Evolutionary conservation across 2,797 vertebrate genomes (phyloP).

Genomic region (Thamnophis elegans): DNA sequence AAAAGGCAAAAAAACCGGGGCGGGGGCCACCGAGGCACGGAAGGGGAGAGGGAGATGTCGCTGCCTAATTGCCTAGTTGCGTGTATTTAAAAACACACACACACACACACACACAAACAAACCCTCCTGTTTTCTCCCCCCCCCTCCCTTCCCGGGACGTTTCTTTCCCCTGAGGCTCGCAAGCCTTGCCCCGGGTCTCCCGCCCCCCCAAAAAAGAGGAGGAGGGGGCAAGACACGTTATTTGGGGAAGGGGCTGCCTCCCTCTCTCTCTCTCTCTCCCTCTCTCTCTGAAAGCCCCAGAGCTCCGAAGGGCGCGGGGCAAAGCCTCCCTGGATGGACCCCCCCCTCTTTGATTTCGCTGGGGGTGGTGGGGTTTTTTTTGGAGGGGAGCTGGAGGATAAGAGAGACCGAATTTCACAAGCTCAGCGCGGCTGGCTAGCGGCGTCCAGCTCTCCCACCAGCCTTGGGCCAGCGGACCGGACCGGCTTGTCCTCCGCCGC

Average conservation of each 20-base stretch:
- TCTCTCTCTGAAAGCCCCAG: neutral
- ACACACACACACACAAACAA: neutral
- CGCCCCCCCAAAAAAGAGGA: constrained; percentile 16
- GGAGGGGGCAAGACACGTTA: neutral
- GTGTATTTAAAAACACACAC: neutral
- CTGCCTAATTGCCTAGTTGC: neutral
- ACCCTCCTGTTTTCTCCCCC: too few relatives aligned
- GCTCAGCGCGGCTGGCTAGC: neutral
- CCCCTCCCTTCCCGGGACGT: neutral
- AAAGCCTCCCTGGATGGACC: neutral
- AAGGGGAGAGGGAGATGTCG: neutral
- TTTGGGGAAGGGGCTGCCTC: neutral
- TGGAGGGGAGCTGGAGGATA: neutral
- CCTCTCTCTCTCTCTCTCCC: constrained; percentile 37
- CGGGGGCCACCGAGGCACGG: neutral
- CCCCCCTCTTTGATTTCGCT: neutral
- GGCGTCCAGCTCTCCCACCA: neutral
- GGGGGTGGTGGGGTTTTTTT: neutral
- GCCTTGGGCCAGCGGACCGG: neutral
- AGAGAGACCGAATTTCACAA: neutral
- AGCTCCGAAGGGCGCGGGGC: neutral
- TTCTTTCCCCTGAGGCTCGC: neutral
- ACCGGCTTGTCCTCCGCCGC: constrained; percentile 26
- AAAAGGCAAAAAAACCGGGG: neutral
- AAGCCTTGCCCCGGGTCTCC: constrained; percentile 25